phyloP scores from a whole-genome alignment of 2,888 invertebrate genomes.

The Xestobium rufovillosum region DNA sequence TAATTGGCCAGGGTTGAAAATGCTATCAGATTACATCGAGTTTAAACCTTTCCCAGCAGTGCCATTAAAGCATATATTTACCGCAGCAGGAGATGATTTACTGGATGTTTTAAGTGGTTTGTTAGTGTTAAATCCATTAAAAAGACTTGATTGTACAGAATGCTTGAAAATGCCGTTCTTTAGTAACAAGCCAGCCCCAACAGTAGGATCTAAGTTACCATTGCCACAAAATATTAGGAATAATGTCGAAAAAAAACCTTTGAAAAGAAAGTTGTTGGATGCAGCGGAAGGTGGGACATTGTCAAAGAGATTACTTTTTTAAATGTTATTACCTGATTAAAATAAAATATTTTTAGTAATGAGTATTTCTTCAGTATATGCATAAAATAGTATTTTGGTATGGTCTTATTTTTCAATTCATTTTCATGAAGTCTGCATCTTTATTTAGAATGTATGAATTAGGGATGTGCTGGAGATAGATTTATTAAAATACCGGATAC shows the following conservation, averaged over 20 bases:
- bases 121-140: slow-evolving; percentile 74
- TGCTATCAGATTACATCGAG: slow-evolving; percentile 84
- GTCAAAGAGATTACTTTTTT: slow-evolving; percentile 63
- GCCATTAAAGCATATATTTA: slow-evolving; percentile 86
- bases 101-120: slow-evolving; percentile 71
- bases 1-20: slow-evolving; percentile 80
- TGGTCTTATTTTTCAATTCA: too few species aligned
- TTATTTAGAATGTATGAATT: too few species aligned
- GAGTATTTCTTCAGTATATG: too few species aligned
- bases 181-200: slow-evolving; percentile 82
- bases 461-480: too few species aligned
- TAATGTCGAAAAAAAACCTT: slow-evolving; percentile 58
- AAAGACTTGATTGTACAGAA: slow-evolving; percentile 72
- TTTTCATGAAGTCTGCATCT: too few species aligned
- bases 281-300: slow-evolving; percentile 60
- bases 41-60: slow-evolving; percentile 82
- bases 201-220: slow-evolving; percentile 76
- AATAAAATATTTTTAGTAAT: too few species aligned
- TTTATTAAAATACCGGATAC: too few species aligned
- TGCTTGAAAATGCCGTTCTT: slow-evolving; percentile 88
- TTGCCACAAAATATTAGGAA: slow-evolving; percentile 60
- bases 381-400: too few species aligned
- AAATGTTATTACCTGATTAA: too few species aligned
- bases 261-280: slow-evolving; percentile 71
- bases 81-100: slow-evolving; percentile 89